Evolutionary conservation across 1,140 invertebrate genomes (phyloP), one percentile per base, ranked within the genome.

Genomic region (Drosophila nebulosa): DNA sequence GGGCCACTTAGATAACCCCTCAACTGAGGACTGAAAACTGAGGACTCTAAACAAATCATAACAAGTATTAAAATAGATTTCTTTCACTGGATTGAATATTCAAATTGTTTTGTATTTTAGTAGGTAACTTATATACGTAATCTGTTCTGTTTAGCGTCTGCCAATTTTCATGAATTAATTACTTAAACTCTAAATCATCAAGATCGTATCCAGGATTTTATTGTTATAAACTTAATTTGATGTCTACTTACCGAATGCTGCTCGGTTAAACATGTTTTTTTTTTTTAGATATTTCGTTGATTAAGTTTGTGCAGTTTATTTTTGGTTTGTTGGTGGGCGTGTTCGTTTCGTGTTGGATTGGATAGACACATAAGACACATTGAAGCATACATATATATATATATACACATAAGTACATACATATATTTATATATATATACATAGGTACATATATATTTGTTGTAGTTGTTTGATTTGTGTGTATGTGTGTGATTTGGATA

Each of bases 371-470:
- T 36, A 26, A 76, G 30, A 66, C 60, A 72, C 70, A 74, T 60
- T 58, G 64, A 75, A 64, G 73, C 69, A 84, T 55, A 74, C 69
- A 74, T 60, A 74, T 52, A 32, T 3, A 32, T 12, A 32, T 32
- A 78, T 46, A 77, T 39, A 71, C 60, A 72, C 69, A 74, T 60
- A 74, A 67, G 74, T 64, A 79, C 69, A 84, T 60, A 74, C 62
- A 74, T 60, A 74, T 51, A 77, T 71, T 32, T 32, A 78, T 69
- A 75, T 62, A 78, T 53, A 65, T 73, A 75, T 62, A 78, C 53
- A 65, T 78, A 79, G 56, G 74, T 74, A 67, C 63, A 78, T 80
- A 80, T 57, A 74, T 68, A 68, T 64, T 58, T 55, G 50, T 81
- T 65, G 24, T 72, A 12, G 30, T 32, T 32, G 30, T 32, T 32